Conservation (phyloP, 2,888 invertebrate genomes). For the Fragum whitleyi region DNA sequence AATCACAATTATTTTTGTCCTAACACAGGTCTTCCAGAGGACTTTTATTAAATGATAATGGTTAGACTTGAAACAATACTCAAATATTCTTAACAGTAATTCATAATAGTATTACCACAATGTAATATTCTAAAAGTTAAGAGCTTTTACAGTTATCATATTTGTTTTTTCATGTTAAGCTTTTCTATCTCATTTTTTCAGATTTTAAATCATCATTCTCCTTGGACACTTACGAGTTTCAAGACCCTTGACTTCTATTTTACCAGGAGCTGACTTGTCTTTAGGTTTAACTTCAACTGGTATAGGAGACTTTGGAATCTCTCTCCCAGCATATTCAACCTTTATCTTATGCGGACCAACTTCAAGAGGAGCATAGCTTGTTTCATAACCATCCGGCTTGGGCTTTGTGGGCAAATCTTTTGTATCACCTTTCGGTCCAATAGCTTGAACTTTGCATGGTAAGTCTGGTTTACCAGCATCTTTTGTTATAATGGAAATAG, state of each 20-base stretch:
- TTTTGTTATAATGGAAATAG: constrained; percentile 55
- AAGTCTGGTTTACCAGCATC: constrained; percentile 68
- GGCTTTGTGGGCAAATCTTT: constrained; percentile 92
- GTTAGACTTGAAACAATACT: too few relatives aligned
- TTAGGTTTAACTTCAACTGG: constrained; percentile 75
- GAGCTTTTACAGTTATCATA: too few relatives aligned
- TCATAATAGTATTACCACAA: too few relatives aligned
- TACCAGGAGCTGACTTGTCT: constrained; percentile 45
- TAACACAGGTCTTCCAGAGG: too few relatives aligned
- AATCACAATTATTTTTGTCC: too few relatives aligned
- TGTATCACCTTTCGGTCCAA: constrained; percentile 84
- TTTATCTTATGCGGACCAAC: constrained; percentile 85
- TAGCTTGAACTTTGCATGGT: constrained; percentile 73
- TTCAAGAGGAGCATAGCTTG: constrained; percentile 83
- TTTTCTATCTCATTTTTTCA: too few relatives aligned
- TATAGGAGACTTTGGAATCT: constrained; percentile 84
- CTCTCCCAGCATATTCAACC: constrained; percentile 82
- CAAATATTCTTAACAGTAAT: too few relatives aligned
- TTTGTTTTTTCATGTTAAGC: too few relatives aligned
- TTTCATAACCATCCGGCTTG: constrained; percentile 89
- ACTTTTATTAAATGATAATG: too few relatives aligned
- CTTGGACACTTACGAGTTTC: constrained; percentile 57
- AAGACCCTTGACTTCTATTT: constrained; percentile 53
- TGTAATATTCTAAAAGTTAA: too few relatives aligned
- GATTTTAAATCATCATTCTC: too few relatives aligned